Evolutionary conservation across 2,797 vertebrate genomes (phyloP).

Genomic region (Microctenopoma lineatum): DNA sequence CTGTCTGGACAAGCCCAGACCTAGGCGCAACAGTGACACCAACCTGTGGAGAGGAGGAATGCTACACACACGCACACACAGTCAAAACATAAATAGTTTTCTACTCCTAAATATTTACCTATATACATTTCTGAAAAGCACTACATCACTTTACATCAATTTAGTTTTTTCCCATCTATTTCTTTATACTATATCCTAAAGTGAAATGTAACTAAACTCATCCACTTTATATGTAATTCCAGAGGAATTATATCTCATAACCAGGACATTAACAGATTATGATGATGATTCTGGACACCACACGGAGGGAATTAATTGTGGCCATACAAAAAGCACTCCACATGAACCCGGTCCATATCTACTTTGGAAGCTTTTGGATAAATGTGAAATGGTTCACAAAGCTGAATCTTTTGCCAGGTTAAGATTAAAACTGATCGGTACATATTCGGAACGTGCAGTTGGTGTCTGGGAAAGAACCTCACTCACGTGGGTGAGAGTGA

Average conservation of each 20-base stretch:
- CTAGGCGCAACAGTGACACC: slow-evolving; percentile 31
- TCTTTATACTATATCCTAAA: neutral
- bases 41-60: slow-evolving; percentile 30
- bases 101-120: neutral
- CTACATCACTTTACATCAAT: neutral
- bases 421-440: slow-evolving; percentile 7
- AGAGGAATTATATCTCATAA: slow-evolving; percentile 43
- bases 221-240: slow-evolving; percentile 25
- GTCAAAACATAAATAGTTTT: neutral
- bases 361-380: slow-evolving; percentile 6
- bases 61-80: neutral
- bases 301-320: slow-evolving; percentile 39
- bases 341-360: slow-evolving; percentile 14
- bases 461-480: slow-evolving; percentile 29
- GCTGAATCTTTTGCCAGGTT: slow-evolving; percentile 8
- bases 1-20: slow-evolving; percentile 56
- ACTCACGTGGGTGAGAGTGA: slow-evolving; percentile 28
- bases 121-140: too few species aligned
- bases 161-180: neutral
- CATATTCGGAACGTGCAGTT: neutral
- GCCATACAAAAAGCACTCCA: slow-evolving; percentile 26
- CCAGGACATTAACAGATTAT: slow-evolving; percentile 61
- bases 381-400: neutral
- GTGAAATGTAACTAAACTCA: slow-evolving; percentile 8
- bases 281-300: slow-evolving; percentile 28